A percentile compares a stretch with the other conserved stretches of the same genome.
phyloP scores from a whole-genome alignment of 2,888 invertebrate genomes.

The Rhingia campestris region DNA sequence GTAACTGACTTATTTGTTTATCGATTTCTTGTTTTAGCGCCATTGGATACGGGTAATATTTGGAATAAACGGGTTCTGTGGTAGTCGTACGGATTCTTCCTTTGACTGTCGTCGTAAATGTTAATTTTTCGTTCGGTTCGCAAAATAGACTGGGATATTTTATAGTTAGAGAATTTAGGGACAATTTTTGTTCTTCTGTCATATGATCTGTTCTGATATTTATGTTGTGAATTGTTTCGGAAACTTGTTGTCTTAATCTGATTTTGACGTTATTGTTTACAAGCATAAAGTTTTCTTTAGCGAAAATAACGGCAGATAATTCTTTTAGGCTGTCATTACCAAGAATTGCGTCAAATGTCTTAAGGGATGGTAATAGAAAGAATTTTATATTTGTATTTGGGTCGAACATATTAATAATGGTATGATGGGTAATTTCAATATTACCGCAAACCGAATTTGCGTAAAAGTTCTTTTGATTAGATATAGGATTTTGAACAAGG shows the following conservation, averaged over 20 bases:
- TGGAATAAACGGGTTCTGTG: constrained; percentile 10
- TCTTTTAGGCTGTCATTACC: constrained; percentile 19
- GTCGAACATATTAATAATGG: too few species aligned
- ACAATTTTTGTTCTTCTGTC: constrained; percentile 24
- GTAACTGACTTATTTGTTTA: constrained; percentile 34
- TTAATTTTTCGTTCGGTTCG: constrained; percentile 42
- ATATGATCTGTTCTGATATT: constrained; percentile 11
- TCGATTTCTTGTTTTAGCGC: constrained; percentile 29
- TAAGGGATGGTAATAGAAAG: too few species aligned
- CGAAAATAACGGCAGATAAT: constrained; percentile 40
- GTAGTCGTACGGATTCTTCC: constrained; percentile 36
- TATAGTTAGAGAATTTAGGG: constrained; percentile 9
- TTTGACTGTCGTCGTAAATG: constrained; percentile 26
- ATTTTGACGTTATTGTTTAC: constrained; percentile 1
- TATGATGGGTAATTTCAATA: too few species aligned
- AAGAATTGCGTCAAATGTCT: too few species aligned
- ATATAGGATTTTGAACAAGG: too few species aligned
- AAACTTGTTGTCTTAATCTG: not conserved
- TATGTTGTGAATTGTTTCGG: not conserved
- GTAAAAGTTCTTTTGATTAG: too few species aligned
- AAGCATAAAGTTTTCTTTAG: constrained; percentile 37
- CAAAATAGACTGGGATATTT: constrained; percentile 23
- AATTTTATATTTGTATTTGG: too few species aligned
- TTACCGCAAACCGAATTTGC: too few species aligned
- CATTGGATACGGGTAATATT: too few species aligned